phyloP scores from a whole-genome alignment of 1,140 invertebrate species.

The Brachystomella parvula region DNA sequence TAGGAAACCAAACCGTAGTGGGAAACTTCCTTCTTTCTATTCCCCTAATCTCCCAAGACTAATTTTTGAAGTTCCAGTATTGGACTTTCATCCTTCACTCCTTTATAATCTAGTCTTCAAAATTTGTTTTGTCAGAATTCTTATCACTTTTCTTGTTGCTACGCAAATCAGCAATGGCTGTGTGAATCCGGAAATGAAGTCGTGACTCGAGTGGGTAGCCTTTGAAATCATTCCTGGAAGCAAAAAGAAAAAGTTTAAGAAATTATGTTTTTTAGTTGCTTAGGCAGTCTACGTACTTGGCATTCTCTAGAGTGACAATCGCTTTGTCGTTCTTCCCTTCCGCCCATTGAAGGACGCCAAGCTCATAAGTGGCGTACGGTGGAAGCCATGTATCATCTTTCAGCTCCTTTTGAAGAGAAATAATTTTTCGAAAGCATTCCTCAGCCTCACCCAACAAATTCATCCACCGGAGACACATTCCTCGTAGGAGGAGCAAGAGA shows the following conservation, averaged over 20 bases:
- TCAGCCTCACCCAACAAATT: constrained; percentile 62
- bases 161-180: constrained; percentile 52
- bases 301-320: constrained; percentile 65
- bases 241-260: constrained; percentile 33
- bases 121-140: background rate
- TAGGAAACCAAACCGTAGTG: too few species aligned
- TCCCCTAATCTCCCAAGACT: background rate
- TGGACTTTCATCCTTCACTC: too few species aligned
- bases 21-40: too few species aligned
- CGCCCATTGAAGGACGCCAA: constrained; percentile 66
- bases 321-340: constrained; percentile 60
- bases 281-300: too few species aligned
- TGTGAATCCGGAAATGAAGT: constrained; percentile 85
- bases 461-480: constrained; percentile 70
- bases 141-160: background rate
- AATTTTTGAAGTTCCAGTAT: background rate
- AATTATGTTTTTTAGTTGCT: too few species aligned
- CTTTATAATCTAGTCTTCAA: background rate
- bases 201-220: constrained; percentile 82
- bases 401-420: constrained; percentile 64
- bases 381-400: constrained; percentile 65
- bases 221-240: constrained; percentile 73
- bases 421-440: constrained; percentile 61
- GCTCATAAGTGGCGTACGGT: constrained; percentile 78
- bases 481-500: constrained; percentile 68